Base-by-base conservation (phyloP, 2,113 vertebrate species). In the Triplophysa dalaica region DNA sequence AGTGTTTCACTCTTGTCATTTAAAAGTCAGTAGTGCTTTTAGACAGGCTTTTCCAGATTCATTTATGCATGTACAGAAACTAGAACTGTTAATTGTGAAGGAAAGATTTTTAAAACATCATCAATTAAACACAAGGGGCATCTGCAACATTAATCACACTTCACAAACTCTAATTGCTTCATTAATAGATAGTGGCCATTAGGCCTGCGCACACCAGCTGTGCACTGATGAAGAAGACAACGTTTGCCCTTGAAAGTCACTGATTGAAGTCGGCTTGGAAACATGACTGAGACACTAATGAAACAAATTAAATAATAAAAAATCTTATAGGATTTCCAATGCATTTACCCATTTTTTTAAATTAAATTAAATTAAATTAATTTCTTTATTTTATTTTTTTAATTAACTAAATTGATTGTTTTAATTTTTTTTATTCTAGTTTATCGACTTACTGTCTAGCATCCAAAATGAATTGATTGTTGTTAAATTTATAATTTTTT, bases 131-230 rank as follows among this genome's bases (percentile, higher is more conserved):
- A 65, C 58, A 56, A 13, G 69, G 73, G 29, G 83, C 58, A 75
- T 76, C 61, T 8, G 45, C 79, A 74, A 67, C 61, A 78, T 84
- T 83, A 82, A 86, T 89, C 77, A 82, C 19, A 83, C 83, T 86
- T 41, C 26, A 29, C 26, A 29, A 29, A 3, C n/a, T 82, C 60
- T 84, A 78, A 85, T 84, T 77, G 62, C 77, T 75, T 58, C 75
- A 67, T 60, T 87, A 87, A 84, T 85, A 75, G 81, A 82, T 66
- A 84, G 10, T 24, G 65, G 54, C 74, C 68, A 81, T 88, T 86
- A 78, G 66, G 68, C 78, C 82, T 62, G 65, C 52, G 64, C 17
- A 82, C 43, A 70, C 66, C n/a, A 38, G 38, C 61, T 45, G 17
- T 48, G 45, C 13, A 50, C 56, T 81, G 79, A 85, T 81, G 81